phyloP scores from a whole-genome alignment of 2,113 vertebrate genomes.

The Pungitius pungitius region DNA sequence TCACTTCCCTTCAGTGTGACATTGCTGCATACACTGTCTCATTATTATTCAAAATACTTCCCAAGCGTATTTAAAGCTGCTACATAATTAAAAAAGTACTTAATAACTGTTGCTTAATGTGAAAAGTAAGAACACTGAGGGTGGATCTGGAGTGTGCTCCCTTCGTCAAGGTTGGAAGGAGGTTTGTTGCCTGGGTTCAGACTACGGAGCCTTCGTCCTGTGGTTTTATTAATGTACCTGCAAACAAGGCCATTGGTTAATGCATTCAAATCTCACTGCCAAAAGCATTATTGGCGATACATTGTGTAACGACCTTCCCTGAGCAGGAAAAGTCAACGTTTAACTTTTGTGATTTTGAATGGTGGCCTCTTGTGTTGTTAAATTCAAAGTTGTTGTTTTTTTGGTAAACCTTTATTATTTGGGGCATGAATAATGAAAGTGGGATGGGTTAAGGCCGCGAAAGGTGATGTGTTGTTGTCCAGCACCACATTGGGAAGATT shows the following conservation, averaged over 20 bases:
- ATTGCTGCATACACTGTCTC: no score
- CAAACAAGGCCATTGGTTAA: not conserved
- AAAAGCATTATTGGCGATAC: no score
- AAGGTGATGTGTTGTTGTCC: not conserved
- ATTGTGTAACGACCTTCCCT: no score
- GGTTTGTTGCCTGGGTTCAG: not conserved
- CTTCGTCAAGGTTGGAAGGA: not conserved
- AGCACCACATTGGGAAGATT: conserved; percentile 1
- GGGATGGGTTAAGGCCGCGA: not conserved
- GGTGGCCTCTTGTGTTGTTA: not conserved
- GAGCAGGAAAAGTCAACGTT: no score
- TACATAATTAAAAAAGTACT: not conserved
- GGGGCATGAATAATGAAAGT: not conserved
- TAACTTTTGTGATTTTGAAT: not conserved
- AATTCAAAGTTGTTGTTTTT: not conserved
- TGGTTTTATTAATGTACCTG: not conserved
- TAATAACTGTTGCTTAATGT: not conserved
- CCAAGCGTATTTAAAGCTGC: no score
- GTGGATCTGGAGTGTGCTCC: not conserved
- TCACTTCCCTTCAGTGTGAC: not conserved
- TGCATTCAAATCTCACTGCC: no score
- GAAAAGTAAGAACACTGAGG: no score
- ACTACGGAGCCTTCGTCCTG: not conserved
- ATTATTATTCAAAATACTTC: no score
- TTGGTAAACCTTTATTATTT: not conserved